These are phyloP conservation scores for Ctenicera cuprea DNA, from an alignment of 2,888 invertebrate species.

Conservation along the genomic window DNA sequence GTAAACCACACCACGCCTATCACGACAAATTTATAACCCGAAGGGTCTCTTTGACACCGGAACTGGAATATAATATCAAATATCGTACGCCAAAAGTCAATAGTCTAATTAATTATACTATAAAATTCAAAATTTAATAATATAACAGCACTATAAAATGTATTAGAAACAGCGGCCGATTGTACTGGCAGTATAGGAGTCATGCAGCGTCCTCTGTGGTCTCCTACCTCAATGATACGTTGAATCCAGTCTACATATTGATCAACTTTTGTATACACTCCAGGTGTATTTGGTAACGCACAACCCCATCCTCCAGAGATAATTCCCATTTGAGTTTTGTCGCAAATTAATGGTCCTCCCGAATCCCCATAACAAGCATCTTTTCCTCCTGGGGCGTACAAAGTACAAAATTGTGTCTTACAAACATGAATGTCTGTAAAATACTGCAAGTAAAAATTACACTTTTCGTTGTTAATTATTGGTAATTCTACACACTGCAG, in stretches of 20 bases:
- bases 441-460: not conserved
- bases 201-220: no score
- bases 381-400: not conserved
- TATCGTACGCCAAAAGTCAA: no score
- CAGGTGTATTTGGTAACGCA: slow-evolving; percentile 14
- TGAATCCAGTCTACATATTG: not conserved
- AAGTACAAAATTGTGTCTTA: slow-evolving; percentile 1
- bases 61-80: no score
- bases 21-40: no score
- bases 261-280: not conserved
- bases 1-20: no score
- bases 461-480: not conserved
- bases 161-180: no score
- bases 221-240: no score
- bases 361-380: slow-evolving; percentile 13
- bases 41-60: no score
- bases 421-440: not conserved
- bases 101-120: no score
- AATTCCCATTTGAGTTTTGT: not conserved
- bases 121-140: no score
- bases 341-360: not conserved
- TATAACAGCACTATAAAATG: no score
- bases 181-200: no score
- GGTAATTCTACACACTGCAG: not conserved
- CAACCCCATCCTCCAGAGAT: slow-evolving; percentile 2